Evolutionary conservation across 2,113 vertebrate species (phyloP).

Genomic region (rat (Rattus norvegicus)): DNA sequence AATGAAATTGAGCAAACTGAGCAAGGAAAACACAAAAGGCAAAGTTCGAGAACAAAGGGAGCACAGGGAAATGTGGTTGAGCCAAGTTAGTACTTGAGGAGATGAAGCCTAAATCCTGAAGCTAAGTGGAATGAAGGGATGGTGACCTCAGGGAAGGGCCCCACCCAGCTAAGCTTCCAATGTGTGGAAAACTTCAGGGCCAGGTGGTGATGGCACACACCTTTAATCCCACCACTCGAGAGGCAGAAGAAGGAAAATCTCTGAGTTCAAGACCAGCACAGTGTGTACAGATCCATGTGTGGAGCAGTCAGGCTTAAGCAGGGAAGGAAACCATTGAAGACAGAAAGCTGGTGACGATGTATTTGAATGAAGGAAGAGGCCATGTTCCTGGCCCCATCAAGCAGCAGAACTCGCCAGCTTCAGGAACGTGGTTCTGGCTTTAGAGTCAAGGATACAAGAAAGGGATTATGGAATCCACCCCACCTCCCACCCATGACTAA

Average conservation of each 20-base stretch:
- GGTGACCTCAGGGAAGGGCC: not conserved
- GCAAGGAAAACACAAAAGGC: not conserved
- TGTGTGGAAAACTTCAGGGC: not conserved
- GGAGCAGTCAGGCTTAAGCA: not conserved
- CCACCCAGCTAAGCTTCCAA: not conserved
- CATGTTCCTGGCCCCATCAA: not conserved
- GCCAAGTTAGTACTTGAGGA: not conserved
- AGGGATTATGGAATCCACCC: not conserved
- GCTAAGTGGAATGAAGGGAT: not conserved
- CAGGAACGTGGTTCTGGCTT: not conserved
- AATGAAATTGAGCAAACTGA: not conserved
- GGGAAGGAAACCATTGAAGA: not conserved
- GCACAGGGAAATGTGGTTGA: not conserved
- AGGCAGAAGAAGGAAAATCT: not conserved
- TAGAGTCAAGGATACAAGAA: not conserved
- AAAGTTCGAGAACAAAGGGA: not conserved
- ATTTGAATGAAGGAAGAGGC: not conserved
- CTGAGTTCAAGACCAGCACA: not conserved
- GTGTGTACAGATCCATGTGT: not conserved
- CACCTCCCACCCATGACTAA: not conserved
- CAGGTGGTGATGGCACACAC: not conserved
- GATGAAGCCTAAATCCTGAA: not conserved
- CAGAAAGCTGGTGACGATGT: not conserved
- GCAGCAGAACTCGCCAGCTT: not conserved
- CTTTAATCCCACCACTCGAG: not conserved